Conservation (phyloP, 2,888 invertebrate genomes). For the Cantharis flavilabris region DNA sequence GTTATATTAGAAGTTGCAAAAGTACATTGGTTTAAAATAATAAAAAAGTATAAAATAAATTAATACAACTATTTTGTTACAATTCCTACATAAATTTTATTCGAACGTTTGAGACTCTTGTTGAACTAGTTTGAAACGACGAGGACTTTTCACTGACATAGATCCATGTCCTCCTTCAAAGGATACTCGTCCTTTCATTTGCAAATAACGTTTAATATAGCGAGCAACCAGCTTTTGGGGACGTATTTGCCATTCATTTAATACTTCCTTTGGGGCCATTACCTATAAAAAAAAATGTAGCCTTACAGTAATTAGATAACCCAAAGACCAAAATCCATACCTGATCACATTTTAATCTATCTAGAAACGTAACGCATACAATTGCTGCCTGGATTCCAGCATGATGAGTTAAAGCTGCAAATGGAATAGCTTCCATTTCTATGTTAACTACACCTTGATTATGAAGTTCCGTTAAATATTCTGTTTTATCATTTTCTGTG, state of each 20-base stretch:
- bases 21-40: not conserved
- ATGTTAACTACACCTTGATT: conserved; percentile 88
- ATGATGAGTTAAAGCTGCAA: conserved; percentile 91
- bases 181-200: conserved; percentile 72
- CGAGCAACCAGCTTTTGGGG: conserved; percentile 84
- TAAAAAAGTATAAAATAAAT: not conserved
- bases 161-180: conserved; percentile 65
- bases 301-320: no score
- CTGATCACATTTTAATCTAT: conserved; percentile 93
- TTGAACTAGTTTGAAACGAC: conserved; percentile 86
- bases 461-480: conserved; percentile 77
- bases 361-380: conserved; percentile 89
- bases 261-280: conserved; percentile 81
- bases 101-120: conserved; percentile 91
- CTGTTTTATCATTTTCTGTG: conserved; percentile 86
- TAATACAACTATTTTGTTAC: not conserved
- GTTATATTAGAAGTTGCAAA: not conserved
- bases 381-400: conserved; percentile 94
- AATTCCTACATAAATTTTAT: conserved; percentile 56
- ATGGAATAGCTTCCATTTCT: conserved; percentile 95
- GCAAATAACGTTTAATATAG: conserved; percentile 81
- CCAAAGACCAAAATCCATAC: conserved; percentile 56
- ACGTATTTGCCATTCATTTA: conserved; percentile 89
- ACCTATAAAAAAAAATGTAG: conserved; percentile 61
- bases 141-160: conserved; percentile 81